phyloP scores from a whole-genome alignment of 1,140 invertebrate genomes.

The Pygmarrhopalites habei region DNA sequence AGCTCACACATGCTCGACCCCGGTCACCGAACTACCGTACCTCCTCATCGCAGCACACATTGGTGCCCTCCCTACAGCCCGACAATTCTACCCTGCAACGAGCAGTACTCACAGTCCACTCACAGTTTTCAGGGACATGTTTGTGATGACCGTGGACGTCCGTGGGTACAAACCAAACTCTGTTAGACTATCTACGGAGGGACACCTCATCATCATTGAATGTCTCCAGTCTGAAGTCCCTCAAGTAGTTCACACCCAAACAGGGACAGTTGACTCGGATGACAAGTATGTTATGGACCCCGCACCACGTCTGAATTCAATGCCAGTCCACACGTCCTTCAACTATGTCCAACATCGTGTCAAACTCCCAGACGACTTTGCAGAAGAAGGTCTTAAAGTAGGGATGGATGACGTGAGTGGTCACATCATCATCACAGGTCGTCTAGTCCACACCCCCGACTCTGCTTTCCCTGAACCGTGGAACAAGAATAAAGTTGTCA shows the following conservation, averaged over 20 bases:
- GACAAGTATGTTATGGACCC: background rate
- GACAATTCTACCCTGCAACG: background rate
- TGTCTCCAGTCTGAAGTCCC: constrained; percentile 5
- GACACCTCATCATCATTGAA: constrained; percentile 2
- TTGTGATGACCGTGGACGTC: constrained; percentile 10
- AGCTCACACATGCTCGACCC: background rate
- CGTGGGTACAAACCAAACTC: constrained; percentile 4
- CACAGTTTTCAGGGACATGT: constrained; percentile 10
- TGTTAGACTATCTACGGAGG: background rate
- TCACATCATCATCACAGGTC: constrained; percentile 6
- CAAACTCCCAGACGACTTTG: constrained; percentile 3
- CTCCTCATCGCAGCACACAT: constrained; percentile 11
- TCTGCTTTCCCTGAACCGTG: background rate
- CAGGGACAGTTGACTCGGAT: background rate
- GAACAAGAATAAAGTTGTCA: background rate
- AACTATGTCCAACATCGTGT: constrained; percentile 4
- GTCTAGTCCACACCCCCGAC: background rate
- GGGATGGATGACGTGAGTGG: constrained; percentile 1
- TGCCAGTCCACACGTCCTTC: constrained; percentile 10
- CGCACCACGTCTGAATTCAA: background rate
- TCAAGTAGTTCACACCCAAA: constrained; percentile 2
- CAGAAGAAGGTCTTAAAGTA: constrained; percentile 1
- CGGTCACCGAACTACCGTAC: constrained; percentile 10
- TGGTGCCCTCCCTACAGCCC: constrained; percentile 2
- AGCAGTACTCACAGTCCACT: background rate